Base-by-base conservation (phyloP, 2,113 vertebrate genomes). In the Calidris pugnax region DNA sequence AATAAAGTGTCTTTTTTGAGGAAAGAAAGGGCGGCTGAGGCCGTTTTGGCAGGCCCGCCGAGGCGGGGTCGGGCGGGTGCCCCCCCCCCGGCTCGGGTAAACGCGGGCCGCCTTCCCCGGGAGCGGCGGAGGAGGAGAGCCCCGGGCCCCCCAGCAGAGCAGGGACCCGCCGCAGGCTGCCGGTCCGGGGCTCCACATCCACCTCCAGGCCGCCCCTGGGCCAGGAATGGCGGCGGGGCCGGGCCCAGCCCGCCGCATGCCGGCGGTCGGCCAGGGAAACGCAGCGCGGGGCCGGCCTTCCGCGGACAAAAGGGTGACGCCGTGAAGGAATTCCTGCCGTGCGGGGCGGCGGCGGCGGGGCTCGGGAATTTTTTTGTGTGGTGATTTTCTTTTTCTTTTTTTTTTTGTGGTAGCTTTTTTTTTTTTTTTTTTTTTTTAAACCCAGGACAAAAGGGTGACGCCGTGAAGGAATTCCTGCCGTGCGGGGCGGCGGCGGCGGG, bases 271-370 rank as follows among this genome's bases (percentile, higher is more conserved):
- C 27, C 27, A 30, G 27, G 62, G 62, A 41, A 28, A 28, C 37
- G 37, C 37, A 23, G 57, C 57, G 55, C 30, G 55, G 55, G 55
- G 55, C 55, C 18, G 18, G 57, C 57, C 57, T 59, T 59, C 57
- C 33, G 48, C 11, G 89, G 93, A 95, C 93, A 95, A 95, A 93
- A 73, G 93, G 90, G 82, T 83, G 87, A 74, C 77, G 77, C 82
- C 55, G 77, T 28, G 37, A 16, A 73, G 90, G 93, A 82, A 92
- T 92, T 82, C 93, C 93, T 66, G 93, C 81, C 86, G 81, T 24
- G 47, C 20, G 64, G 64, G 51, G 55, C 19, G 85, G 68, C 26
- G n/a, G 45, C 39, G 26, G 39, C 45, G 45, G 45, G 47, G 47
- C 21, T 47, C 21, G 47, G 47, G 47, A 47, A 47, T 47, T 47